Evolutionary conservation across 2,888 invertebrate genomes (phyloP).

Genomic region (Lacanobia wlatinum): DNA sequence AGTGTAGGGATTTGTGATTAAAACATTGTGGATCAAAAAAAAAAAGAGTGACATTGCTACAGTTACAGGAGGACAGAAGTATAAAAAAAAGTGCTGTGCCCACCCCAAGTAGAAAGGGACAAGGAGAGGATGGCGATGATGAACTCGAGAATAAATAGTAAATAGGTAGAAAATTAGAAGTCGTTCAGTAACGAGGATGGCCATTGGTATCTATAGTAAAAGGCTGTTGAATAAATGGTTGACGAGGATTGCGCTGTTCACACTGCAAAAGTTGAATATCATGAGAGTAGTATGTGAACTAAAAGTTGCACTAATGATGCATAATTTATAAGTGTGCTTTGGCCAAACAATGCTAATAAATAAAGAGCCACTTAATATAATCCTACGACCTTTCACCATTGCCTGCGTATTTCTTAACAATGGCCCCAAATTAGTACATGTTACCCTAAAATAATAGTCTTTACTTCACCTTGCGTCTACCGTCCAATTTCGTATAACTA

Average conservation of each 20-base stretch:
- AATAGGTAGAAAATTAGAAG: neutral
- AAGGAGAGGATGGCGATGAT: no score
- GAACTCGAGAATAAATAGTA: no score
- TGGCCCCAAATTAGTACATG: slow-evolving; percentile 79
- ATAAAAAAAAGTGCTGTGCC: no score
- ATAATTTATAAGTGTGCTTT: slow-evolving; percentile 1
- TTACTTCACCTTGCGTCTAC: slow-evolving; percentile 75
- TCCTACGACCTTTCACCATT: slow-evolving; percentile 40
- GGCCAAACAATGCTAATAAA: slow-evolving; percentile 47
- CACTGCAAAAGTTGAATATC: neutral
- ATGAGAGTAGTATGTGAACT: neutral
- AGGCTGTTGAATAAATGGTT: neutral
- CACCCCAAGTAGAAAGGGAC: no score
- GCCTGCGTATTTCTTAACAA: slow-evolving; percentile 69
- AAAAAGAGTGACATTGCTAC: no score
- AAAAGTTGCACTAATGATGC: neutral
- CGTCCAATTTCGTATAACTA: slow-evolving; percentile 74
- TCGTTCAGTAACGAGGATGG: neutral
- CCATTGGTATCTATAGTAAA: neutral
- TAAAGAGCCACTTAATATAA: slow-evolving; percentile 50
- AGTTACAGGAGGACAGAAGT: no score
- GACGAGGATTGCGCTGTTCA: no score
- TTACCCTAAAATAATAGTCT: slow-evolving; percentile 81
- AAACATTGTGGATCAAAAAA: no score
- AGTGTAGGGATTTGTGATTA: no score